Evolutionary conservation across 2,888 invertebrate genomes (phyloP), one percentile per base, ranked within the genome.

Genomic region (Eristalinus aeneus): DNA sequence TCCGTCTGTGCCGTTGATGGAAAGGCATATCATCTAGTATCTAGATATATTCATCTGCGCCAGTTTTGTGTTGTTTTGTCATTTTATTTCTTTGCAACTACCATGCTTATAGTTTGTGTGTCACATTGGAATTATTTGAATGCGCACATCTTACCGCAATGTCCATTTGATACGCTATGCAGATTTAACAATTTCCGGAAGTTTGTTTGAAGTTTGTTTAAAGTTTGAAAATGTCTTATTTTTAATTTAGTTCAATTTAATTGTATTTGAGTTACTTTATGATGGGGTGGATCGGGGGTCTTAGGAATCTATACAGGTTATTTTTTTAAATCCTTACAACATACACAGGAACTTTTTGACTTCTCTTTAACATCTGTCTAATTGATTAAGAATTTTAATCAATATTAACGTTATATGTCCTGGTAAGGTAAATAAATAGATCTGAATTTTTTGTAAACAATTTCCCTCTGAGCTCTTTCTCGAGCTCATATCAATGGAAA

Each of bases 11-110:
- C 73, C 60, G 69, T 77, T 78, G 82, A 82, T 82, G 82, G 73
- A 81, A 77, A 77, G 60, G 60, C 73, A 81, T 81, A 86, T 82
- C 82, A 82, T 71, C 56, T n/a, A 64, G 67, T 67, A 78, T 82
- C 77, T 77, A 77, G 71, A 64, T 74, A 82, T 65, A 78, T 81
- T 86, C 74, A 86, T 86, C 81, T 77, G 81, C 81, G 74, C 75
- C 68, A 68, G 32, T 80, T 64, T 65, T 54, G 39, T 54, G 39
- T 69, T 67, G 16, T 77, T 64, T 68, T 77, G 36, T 39, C 46
- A 22, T 46, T 53, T 58, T 2, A 8, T 46, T 46, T 6, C 46
- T 1, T 46, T 16, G 8, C 46, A 46, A 46, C 46, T 46, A 46
- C 16, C 46, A 1, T 46, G 46, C 9, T 46, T 16, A 46, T 46